Evolutionary conservation across 2,797 vertebrate genomes (phyloP).

Genomic region (Phoeniculus purpureus): DNA sequence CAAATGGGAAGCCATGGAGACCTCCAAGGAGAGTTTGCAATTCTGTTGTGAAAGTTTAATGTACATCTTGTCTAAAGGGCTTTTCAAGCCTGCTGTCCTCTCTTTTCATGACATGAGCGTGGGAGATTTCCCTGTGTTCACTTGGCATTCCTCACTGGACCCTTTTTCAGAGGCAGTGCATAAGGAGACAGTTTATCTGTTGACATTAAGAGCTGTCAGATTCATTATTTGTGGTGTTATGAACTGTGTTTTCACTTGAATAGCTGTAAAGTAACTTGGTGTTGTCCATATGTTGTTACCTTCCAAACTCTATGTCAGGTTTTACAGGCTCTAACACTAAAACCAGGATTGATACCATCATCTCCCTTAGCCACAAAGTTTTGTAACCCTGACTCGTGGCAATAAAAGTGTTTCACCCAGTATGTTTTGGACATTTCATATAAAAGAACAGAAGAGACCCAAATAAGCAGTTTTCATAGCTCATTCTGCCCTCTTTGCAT

Average conservation of each 20-base stretch:
- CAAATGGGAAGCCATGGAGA: rapidly evolving
- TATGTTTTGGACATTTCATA: constrained; percentile 16
- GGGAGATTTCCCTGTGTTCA: neutral
- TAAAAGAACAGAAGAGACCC: neutral
- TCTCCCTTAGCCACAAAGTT: constrained; percentile 52
- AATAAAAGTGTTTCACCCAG: constrained; percentile 48
- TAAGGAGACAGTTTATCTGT: neutral
- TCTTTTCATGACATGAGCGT: neutral
- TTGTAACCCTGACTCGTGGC: constrained; percentile 30
- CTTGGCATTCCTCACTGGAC: neutral
- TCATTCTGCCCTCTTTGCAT: neutral
- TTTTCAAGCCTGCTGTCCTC: constrained; percentile 9
- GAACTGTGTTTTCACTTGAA: neutral
- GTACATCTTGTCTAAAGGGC: neutral
- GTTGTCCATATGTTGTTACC: neutral
- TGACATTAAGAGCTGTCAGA: neutral
- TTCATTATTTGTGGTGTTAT: neutral
- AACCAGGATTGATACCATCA: constrained; percentile 17
- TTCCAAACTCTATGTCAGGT: constrained; percentile 34
- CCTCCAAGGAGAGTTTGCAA: neutral
- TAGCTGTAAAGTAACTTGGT: neutral
- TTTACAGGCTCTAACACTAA: constrained; percentile 26
- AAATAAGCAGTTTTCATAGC: neutral
- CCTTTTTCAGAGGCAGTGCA: neutral
- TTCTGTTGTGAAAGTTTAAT: neutral